These are phyloP conservation scores for Triplophysa rosa DNA, from an alignment of 2,113 vertebrate genomes.

Conservation along the genomic window DNA sequence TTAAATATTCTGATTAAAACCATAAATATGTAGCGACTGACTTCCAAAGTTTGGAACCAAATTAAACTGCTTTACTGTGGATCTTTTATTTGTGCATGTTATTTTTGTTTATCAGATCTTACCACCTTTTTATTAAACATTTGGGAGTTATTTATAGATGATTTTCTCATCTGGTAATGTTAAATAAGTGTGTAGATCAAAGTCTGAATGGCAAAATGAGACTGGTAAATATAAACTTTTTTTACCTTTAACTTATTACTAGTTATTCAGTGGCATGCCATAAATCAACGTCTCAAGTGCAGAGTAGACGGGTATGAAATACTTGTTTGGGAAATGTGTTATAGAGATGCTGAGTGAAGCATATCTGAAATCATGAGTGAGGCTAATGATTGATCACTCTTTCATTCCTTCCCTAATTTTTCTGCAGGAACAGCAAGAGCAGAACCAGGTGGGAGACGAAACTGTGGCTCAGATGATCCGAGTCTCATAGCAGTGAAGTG, in stretches of 20 bases:
- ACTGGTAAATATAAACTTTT: conserved; percentile 28
- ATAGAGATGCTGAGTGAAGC: conserved; percentile 17
- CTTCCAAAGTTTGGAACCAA: neutral
- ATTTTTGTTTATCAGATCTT: neutral
- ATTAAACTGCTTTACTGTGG: neutral
- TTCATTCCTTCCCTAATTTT: conserved; percentile 26
- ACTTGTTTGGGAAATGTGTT: neutral
- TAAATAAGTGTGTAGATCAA: neutral
- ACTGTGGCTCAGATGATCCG: conserved; percentile 93
- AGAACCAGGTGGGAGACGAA: conserved; percentile 84
- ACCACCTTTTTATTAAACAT: neutral
- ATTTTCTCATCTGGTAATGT: neutral
- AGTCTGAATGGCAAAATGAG: neutral
- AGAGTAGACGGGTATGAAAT: neutral
- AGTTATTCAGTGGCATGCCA: conserved; percentile 19
- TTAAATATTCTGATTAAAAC: conserved; percentile 31
- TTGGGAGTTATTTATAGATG: neutral
- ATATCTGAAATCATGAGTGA: conserved; percentile 14
- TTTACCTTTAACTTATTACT: neutral
- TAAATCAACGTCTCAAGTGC: neutral
- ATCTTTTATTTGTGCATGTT: neutral
- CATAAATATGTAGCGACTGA: neutral
- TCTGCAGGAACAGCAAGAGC: conserved; percentile 75
- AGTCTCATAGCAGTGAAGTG: conserved; percentile 80
- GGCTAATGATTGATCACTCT: conserved; percentile 19